Evolutionary conservation across 2,888 invertebrate species (phyloP).

Genomic region (Perithous albicinctus): DNA sequence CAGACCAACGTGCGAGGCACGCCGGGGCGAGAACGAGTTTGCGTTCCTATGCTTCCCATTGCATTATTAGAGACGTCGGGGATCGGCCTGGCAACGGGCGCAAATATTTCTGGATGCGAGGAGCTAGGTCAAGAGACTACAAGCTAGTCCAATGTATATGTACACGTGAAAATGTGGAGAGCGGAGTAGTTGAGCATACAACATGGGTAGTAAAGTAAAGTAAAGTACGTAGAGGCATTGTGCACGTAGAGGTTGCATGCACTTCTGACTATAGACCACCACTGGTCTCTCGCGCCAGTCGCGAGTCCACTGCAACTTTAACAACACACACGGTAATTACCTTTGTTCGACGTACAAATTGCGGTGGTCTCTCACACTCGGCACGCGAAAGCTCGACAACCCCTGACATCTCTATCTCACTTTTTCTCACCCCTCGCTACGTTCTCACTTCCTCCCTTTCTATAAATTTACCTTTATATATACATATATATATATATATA

Average conservation of each 20-base stretch:
- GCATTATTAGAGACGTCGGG: constrained; percentile 71
- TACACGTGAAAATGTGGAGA: neutral
- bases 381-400: constrained; percentile 56
- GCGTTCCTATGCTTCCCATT: constrained; percentile 45
- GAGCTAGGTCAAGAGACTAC: constrained; percentile 43
- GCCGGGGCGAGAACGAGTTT: constrained; percentile 34
- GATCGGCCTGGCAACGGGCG: constrained; percentile 38
- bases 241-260: constrained; percentile 37
- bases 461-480: no score
- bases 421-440: constrained; percentile 26
- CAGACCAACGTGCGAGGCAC: constrained; percentile 33
- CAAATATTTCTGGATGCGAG: constrained; percentile 67
- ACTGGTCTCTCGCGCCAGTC: constrained; percentile 43
- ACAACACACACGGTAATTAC: constrained; percentile 77
- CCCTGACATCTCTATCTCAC: constrained; percentile 34
- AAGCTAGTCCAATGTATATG: constrained; percentile 4
- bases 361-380: constrained; percentile 66
- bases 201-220: constrained; percentile 38
- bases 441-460: neutral
- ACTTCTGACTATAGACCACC: constrained; percentile 55
- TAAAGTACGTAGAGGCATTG: constrained; percentile 56
- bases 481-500: neutral
- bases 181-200: constrained; percentile 16
- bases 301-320: constrained; percentile 64
- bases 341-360: constrained; percentile 79